These are phyloP conservation scores for Ispidina picta DNA, from an alignment of 2,797 vertebrate species.

Conservation along the genomic window DNA sequence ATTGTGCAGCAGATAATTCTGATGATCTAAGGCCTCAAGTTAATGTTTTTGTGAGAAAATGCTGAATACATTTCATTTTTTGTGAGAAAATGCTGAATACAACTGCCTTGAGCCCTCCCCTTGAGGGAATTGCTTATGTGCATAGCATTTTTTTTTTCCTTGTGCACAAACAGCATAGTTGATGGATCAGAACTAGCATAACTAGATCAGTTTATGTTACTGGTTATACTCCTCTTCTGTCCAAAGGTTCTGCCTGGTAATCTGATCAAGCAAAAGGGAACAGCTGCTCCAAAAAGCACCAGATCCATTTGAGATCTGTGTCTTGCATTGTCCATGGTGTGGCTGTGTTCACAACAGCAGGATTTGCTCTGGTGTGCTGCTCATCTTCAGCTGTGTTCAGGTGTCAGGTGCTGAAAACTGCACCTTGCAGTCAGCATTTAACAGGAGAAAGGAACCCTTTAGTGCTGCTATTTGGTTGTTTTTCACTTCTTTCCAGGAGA, in stretches of 20 bases:
- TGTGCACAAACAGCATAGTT: not conserved
- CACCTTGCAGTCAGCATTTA: rapidly evolving
- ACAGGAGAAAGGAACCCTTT: not conserved
- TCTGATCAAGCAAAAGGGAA: not conserved
- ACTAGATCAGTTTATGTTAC: not conserved
- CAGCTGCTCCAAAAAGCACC: not conserved
- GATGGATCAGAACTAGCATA: not conserved
- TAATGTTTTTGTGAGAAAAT: too few species aligned
- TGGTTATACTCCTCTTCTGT: not conserved
- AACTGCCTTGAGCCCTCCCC: not conserved
- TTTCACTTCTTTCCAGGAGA: conserved; percentile 56
- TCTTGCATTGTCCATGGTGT: not conserved
- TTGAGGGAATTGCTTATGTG: not conserved
- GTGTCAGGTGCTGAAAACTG: not conserved
- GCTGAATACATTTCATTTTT: too few species aligned
- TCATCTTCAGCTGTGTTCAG: not conserved
- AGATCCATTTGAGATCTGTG: not conserved
- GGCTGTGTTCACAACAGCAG: not conserved
- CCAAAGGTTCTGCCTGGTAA: not conserved
- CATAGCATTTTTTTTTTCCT: not conserved
- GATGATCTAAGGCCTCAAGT: too few species aligned
- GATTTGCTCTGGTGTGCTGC: not conserved
- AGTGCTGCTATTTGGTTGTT: not conserved
- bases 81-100: not conserved
- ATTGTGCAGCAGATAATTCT: not conserved